phyloP scores from a whole-genome alignment of 2,797 vertebrate species.

The Parambassis ranga region DNA sequence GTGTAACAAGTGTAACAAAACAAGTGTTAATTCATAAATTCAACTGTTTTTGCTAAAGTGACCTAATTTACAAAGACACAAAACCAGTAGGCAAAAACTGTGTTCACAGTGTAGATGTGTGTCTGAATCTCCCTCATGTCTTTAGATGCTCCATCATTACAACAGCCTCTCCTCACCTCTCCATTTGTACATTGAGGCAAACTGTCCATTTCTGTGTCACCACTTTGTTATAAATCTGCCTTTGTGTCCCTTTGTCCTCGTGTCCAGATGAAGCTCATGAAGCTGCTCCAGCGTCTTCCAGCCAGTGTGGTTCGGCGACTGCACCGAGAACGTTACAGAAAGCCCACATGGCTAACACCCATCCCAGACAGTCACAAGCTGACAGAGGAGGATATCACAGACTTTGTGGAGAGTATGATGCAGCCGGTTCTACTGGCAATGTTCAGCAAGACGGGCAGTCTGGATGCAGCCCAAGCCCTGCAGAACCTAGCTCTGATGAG shows the following conservation, averaged over 20 bases:
- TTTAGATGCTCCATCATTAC: conserved; percentile 10
- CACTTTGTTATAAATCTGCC: conserved; percentile 26
- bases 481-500: conserved; percentile 97
- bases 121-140: conserved; percentile 28
- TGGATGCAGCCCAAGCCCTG: conserved; percentile 95
- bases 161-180: conserved; percentile 3
- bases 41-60: not conserved
- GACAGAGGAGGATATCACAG: conserved; percentile 92
- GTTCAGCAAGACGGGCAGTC: conserved; percentile 98
- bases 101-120: conserved; percentile 29
- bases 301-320: conserved; percentile 90
- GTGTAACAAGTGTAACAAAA: no score
- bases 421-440: conserved; percentile 96
- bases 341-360: conserved; percentile 89
- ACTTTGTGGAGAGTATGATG: conserved; percentile 95
- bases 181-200: conserved; percentile 14
- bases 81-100: not conserved
- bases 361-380: conserved; percentile 94
- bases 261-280: conserved; percentile 95
- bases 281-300: conserved; percentile 92
- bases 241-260: conserved; percentile 38
- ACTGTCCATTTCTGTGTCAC: conserved; percentile 3
- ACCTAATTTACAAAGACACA: not conserved
- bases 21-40: not conserved
- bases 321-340: conserved; percentile 93